Percentiles rank a stretch among this genome's conserved stretches.
Conservation (phyloP, 2,113 vertebrate species). For the Cyrtonyx montezumae region DNA sequence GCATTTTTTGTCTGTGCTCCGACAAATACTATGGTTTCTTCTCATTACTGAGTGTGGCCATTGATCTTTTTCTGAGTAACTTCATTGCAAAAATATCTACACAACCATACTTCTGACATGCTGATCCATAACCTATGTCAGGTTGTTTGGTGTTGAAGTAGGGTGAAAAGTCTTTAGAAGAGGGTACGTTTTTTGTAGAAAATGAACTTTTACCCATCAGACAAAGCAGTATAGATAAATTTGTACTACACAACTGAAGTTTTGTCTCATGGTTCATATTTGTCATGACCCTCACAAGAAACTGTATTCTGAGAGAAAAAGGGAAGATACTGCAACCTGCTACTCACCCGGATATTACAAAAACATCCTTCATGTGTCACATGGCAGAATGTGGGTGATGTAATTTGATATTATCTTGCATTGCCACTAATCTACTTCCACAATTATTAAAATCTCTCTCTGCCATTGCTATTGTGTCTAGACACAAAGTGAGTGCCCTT, state of each 20-base stretch:
- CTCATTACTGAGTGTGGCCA: not conserved
- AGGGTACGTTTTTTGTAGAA: not conserved
- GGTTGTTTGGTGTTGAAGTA: not conserved
- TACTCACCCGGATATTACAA: constrained; percentile 32
- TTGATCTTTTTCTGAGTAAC: not conserved
- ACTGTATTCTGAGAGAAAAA: not conserved
- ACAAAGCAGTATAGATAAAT: not conserved
- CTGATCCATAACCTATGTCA: not conserved
- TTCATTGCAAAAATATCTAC: not conserved
- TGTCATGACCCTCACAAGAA: constrained; percentile 11
- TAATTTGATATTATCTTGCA: constrained; percentile 34
- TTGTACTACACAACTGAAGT: not conserved
- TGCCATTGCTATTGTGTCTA: constrained; percentile 31
- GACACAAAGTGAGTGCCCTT: not conserved
- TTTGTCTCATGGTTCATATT: not conserved
- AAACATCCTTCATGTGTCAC: constrained; percentile 28
- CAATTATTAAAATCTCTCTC: constrained; percentile 31
- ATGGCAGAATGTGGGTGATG: not conserved
- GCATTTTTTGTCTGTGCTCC: not conserved
- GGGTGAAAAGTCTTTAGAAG: not conserved
- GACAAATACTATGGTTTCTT: not conserved
- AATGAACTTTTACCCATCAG: not conserved
- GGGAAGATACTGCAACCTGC: not conserved
- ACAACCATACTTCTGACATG: not conserved
- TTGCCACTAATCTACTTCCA: constrained; percentile 32